Evolutionary conservation across 2,797 vertebrate species (phyloP).

Genomic region (Sebastes iracundus): DNA sequence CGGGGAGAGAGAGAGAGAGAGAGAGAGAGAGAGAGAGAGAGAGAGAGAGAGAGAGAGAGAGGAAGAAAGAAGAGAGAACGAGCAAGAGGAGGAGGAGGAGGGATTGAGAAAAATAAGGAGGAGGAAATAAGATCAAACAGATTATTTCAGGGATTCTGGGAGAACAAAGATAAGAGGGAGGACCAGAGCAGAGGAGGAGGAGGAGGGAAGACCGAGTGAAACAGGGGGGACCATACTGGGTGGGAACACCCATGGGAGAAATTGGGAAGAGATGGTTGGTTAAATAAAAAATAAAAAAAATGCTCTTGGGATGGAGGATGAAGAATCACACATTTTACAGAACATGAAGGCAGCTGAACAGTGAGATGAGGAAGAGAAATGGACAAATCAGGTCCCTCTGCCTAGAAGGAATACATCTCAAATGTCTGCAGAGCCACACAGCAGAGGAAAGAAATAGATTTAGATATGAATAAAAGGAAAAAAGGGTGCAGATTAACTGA

Average conservation of each 20-base stretch:
- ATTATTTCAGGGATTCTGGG: slow-evolving; percentile 45
- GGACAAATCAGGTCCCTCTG: not conserved
- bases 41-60: not conserved
- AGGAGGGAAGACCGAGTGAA: slow-evolving; percentile 10
- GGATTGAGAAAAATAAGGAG: not conserved
- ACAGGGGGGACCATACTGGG: not conserved
- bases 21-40: not conserved
- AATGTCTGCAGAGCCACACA: not conserved
- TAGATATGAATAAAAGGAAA: not conserved
- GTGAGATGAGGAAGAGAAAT: not conserved
- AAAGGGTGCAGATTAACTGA: not conserved
- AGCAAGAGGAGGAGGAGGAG: not conserved
- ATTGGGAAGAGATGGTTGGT: not conserved
- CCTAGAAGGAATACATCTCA: not conserved
- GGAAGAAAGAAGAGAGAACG: not conserved
- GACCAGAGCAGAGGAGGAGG: slow-evolving; percentile 9
- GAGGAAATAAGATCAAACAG: slow-evolving; percentile 49
- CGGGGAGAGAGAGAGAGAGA: not conserved
- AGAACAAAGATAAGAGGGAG: slow-evolving; percentile 47
- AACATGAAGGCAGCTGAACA: slow-evolving; percentile 6
- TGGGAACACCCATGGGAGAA: slow-evolving; percentile 37
- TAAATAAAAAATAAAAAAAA: not conserved
- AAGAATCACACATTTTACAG: slow-evolving; percentile 6
- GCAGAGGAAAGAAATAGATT: not conserved
- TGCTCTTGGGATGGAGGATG: not conserved